Evolutionary conservation across 2,888 invertebrate species (phyloP).

Genomic region (Myathropa florea): DNA sequence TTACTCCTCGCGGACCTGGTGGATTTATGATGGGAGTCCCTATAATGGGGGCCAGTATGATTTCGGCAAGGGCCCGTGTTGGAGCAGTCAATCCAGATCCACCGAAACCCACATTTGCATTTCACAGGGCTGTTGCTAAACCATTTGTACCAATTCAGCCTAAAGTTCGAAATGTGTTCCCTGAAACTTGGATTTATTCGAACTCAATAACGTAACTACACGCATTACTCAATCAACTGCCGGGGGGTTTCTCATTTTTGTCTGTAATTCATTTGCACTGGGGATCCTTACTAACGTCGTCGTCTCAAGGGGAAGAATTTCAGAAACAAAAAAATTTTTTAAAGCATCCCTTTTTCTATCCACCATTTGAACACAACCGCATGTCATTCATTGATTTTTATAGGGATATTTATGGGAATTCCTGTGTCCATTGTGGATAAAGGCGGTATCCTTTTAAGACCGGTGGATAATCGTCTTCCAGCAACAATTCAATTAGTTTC

Average conservation of each 20-base stretch:
- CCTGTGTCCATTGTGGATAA: no score
- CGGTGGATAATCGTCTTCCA: no score
- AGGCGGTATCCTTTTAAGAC: no score
- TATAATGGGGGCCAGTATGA: no score
- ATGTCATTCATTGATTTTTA: neutral
- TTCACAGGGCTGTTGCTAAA: no score
- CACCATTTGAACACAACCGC: neutral
- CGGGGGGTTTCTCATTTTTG: neutral
- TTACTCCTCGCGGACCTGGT: no score
- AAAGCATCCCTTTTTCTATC: neutral
- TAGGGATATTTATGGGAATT: neutral
- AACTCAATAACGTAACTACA: neutral
- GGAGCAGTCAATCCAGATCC: no score
- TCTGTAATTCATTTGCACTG: neutral
- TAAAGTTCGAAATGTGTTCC: slow-evolving; percentile 79
- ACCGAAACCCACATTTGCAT: neutral
- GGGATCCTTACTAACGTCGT: neutral
- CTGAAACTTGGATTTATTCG: slow-evolving; percentile 4
- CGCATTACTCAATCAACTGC: neutral
- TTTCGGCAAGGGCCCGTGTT: no score
- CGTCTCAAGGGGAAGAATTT: neutral
- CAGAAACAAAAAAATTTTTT: no score
- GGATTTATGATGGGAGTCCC: no score
- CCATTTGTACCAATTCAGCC: neutral
- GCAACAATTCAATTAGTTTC: neutral